phyloP scores from a whole-genome alignment of 2,113 vertebrate species.

The Ginglymostoma cirratum region DNA sequence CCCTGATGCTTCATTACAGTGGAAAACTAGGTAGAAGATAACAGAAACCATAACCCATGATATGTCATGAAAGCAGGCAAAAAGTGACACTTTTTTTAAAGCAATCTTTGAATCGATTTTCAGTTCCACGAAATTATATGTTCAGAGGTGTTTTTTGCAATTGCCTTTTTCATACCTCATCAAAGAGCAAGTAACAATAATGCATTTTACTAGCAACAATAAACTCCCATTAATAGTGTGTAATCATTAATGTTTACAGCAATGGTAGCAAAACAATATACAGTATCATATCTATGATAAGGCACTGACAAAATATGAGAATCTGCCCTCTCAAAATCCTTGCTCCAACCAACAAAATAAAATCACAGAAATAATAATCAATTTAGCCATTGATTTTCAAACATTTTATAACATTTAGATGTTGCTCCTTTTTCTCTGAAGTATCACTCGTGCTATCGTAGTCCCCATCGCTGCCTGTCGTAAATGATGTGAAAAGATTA shows the following conservation, averaged over 20 bases:
- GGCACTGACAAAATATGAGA: background rate
- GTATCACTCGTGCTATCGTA: no score
- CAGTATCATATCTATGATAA: background rate
- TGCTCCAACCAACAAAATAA: background rate
- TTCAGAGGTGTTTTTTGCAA: background rate
- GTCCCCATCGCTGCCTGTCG: background rate
- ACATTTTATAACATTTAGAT: background rate
- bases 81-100: background rate
- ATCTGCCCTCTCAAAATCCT: background rate
- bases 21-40: background rate
- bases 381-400: background rate
- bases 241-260: background rate
- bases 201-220: background rate
- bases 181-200: background rate
- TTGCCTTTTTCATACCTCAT: background rate
- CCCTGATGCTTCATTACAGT: background rate
- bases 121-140: background rate
- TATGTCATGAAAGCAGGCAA: no score
- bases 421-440: background rate
- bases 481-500: slow-evolving; percentile 28
- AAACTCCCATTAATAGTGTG: background rate
- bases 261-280: background rate
- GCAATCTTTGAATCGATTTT: background rate
- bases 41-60: background rate
- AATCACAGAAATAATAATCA: background rate